Percentiles rank a stretch among this genome's conserved stretches.
Evolutionary conservation across 2,888 invertebrate species (phyloP).

Genomic region (Lochmaea capreae): DNA sequence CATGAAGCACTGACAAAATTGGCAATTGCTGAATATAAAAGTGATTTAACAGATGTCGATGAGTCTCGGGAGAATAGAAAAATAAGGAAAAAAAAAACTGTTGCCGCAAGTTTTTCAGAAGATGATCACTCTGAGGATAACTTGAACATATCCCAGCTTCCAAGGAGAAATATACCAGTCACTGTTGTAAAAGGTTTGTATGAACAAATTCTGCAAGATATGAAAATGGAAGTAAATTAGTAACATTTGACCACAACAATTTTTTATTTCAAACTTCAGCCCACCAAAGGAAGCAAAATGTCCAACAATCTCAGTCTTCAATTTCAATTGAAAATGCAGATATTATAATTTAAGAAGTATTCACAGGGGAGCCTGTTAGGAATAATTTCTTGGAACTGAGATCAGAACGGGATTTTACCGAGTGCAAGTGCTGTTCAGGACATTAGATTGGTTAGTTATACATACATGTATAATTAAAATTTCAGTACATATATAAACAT

Average conservation of each 20-base stretch:
- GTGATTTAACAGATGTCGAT: slow-evolving; percentile 15
- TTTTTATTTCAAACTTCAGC: not conserved
- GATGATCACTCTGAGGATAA: slow-evolving; percentile 1
- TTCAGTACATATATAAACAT: not conserved
- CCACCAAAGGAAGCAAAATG: not conserved
- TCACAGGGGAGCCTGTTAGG: not conserved
- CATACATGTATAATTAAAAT: not conserved
- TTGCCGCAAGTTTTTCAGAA: not conserved
- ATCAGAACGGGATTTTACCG: not conserved
- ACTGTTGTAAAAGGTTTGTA: not conserved
- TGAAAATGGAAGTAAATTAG: not conserved
- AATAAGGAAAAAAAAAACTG: slow-evolving; percentile 5
- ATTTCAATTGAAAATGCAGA: not conserved
- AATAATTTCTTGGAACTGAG: not conserved
- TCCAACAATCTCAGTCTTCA: not conserved
- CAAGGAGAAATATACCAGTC: slow-evolving; percentile 1
- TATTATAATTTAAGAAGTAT: not conserved
- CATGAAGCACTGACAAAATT: slow-evolving; percentile 8
- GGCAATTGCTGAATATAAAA: slow-evolving; percentile 9
- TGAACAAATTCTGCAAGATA: not conserved
- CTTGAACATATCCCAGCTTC: slow-evolving; percentile 7
- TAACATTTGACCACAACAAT: not conserved
- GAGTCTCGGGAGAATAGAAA: slow-evolving; percentile 18
- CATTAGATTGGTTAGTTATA: not conserved
- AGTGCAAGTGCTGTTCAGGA: not conserved